Conservation (phyloP, 2,888 invertebrate genomes). For the Argyresthia albistria region DNA sequence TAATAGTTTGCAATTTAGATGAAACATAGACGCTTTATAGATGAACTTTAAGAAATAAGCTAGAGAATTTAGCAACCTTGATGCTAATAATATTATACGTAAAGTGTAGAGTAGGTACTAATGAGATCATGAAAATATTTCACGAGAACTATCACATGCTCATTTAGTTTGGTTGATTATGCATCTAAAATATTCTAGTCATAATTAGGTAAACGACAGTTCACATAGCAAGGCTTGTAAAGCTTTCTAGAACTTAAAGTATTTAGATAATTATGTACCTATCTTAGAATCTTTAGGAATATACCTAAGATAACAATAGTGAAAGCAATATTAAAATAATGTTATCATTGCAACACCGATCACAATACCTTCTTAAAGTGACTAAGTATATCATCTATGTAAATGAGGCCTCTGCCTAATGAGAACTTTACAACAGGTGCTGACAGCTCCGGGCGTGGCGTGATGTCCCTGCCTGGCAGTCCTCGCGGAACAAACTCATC, state of each 20-base stretch:
- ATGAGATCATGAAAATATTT: not conserved
- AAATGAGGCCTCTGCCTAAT: not conserved
- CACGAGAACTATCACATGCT: not conserved
- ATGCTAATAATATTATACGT: too few species aligned
- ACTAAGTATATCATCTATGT: not conserved
- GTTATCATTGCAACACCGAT: too few species aligned
- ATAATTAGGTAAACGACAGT: not conserved
- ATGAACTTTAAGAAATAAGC: not conserved
- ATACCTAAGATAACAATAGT: too few species aligned
- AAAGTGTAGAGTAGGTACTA: too few species aligned
- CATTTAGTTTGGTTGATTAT: not conserved
- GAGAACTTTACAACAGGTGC: conserved; percentile 30
- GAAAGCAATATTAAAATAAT: too few species aligned
- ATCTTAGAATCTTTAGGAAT: too few species aligned
- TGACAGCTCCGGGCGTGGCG: conserved; percentile 52
- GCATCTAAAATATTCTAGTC: not conserved
- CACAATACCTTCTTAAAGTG: too few species aligned
- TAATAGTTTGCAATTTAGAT: not conserved
- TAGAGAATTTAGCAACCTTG: not conserved
- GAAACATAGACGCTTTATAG: not conserved
- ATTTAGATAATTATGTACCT: too few species aligned
- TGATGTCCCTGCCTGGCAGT: conserved; percentile 58
- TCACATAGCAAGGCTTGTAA: not conserved
- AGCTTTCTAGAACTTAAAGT: not conserved
- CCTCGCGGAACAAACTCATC: conserved; percentile 57